phyloP scores from a whole-genome alignment of 2,888 invertebrate genomes.

The Harmothoe impar region DNA sequence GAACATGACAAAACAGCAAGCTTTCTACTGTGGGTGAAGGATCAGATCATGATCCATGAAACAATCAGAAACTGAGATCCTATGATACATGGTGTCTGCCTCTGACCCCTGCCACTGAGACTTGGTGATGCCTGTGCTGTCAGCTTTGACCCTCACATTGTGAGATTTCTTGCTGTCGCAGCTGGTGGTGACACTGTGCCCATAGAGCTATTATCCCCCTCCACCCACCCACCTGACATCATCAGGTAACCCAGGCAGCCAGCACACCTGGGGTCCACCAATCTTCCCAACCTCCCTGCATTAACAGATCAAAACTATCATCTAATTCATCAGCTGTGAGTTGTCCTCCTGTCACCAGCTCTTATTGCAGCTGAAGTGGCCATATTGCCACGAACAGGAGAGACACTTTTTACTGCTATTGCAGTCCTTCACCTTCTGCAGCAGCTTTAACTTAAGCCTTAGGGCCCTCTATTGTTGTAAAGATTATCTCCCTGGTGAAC shows the following conservation, averaged over 20 bases:
- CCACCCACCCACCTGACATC: conserved; percentile 50
- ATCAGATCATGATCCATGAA: background rate
- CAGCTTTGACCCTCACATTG: conserved; percentile 23
- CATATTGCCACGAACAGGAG: conserved; percentile 7
- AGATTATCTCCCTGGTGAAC: no score
- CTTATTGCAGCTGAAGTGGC: conserved; percentile 53
- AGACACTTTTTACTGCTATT: background rate
- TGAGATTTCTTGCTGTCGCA: conserved; percentile 56
- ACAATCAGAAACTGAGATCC: conserved; percentile 28
- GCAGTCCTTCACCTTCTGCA: conserved; percentile 1
- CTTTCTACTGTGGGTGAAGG: background rate
- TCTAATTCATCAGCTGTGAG: conserved; percentile 50
- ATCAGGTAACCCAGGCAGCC: conserved; percentile 40
- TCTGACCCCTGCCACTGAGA: conserved; percentile 7
- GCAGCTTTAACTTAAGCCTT: background rate
- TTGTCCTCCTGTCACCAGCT: background rate
- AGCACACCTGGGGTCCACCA: conserved; percentile 39
- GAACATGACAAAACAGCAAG: no score
- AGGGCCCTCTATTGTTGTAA: background rate
- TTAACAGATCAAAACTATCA: conserved; percentile 59
- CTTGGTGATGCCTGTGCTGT: background rate
- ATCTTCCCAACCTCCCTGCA: background rate
- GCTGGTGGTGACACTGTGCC: conserved; percentile 13
- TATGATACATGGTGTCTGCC: background rate
- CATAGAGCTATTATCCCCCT: conserved; percentile 50